A percentile compares a stretch with the other conserved stretches of the same genome.
These are phyloP conservation scores for Tenthredo amoena DNA, from an alignment of 2,888 invertebrate species.

Conservation along the genomic window DNA sequence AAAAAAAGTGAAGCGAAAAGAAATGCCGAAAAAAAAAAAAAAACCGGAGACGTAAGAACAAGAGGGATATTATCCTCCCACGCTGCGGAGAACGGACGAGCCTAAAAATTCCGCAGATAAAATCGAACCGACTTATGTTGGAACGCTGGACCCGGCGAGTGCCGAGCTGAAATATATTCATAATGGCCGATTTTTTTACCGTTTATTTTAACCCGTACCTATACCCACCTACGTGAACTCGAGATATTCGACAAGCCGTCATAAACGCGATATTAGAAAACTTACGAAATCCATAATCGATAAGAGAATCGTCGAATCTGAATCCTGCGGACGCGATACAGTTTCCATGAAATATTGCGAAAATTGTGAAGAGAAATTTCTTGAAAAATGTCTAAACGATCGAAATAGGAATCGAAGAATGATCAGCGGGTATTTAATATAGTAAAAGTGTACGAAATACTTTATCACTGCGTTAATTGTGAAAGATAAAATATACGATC, in stretches of 20 bases:
- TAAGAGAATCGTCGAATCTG: neutral
- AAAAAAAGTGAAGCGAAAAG: constrained; percentile 56
- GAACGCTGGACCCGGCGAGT: constrained; percentile 58
- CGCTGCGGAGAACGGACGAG: constrained; percentile 65
- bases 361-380: no score
- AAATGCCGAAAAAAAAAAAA: constrained; percentile 60
- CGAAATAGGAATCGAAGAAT: no score
- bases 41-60: constrained; percentile 55
- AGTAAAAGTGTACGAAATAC: constrained; percentile 60
- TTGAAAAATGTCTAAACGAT: no score
- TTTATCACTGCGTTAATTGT: constrained; percentile 55
- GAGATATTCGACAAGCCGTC: neutral
- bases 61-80: constrained; percentile 72
- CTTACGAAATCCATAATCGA: neutral
- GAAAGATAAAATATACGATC: constrained; percentile 71
- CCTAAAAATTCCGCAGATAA: constrained; percentile 74
- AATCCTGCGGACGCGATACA: no score
- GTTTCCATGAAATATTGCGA: no score
- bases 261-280: neutral
- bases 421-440: constrained; percentile 39
- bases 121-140: constrained; percentile 65
- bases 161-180: constrained; percentile 69
- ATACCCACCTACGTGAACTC: constrained; percentile 6
- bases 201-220: constrained; percentile 21
- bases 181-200: constrained; percentile 67